Percentiles rank a stretch among this genome's conserved stretches.
Evolutionary conservation across 2,113 vertebrate genomes (phyloP).

Genomic region (Notechis scutatus): DNA sequence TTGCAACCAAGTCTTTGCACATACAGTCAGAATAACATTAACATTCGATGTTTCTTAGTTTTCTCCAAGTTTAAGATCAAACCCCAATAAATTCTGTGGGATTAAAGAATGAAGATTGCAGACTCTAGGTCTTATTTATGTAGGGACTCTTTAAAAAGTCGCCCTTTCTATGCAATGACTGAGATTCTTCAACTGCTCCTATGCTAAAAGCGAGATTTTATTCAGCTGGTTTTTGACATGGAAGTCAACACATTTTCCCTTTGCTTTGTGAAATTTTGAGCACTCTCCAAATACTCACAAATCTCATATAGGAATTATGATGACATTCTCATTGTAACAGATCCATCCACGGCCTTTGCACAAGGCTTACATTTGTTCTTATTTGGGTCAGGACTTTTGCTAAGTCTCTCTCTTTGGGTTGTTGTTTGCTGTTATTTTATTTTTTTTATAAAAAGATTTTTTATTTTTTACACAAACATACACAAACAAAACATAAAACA

Average conservation of each 20-base stretch:
- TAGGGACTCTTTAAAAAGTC: not conserved
- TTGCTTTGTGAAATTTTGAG: conserved; percentile 21
- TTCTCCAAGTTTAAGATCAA: not conserved
- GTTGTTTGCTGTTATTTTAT: conserved; percentile 44
- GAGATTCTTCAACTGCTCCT: not conserved
- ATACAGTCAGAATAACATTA: not conserved
- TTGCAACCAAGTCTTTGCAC: not conserved
- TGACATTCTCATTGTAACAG: not conserved
- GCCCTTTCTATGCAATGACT: not conserved
- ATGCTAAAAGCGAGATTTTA: not conserved
- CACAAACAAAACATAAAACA: too few relatives aligned
- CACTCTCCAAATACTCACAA: not conserved
- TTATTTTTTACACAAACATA: too few relatives aligned
- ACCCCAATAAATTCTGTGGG: not conserved
- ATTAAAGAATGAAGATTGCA: not conserved
- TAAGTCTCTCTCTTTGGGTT: conserved; percentile 37
- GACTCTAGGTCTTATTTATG: not conserved
- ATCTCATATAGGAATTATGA: conserved; percentile 1
- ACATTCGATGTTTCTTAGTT: not conserved
- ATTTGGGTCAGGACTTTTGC: conserved; percentile 27
- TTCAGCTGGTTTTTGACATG: not conserved
- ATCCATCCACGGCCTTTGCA: conserved; percentile 28
- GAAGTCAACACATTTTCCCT: conserved; percentile 12
- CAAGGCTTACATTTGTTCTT: conserved; percentile 41
- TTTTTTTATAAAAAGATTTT: too few relatives aligned